phyloP scores from a whole-genome alignment of 1,140 invertebrate genomes.

The Globodera rostochiensis region DNA sequence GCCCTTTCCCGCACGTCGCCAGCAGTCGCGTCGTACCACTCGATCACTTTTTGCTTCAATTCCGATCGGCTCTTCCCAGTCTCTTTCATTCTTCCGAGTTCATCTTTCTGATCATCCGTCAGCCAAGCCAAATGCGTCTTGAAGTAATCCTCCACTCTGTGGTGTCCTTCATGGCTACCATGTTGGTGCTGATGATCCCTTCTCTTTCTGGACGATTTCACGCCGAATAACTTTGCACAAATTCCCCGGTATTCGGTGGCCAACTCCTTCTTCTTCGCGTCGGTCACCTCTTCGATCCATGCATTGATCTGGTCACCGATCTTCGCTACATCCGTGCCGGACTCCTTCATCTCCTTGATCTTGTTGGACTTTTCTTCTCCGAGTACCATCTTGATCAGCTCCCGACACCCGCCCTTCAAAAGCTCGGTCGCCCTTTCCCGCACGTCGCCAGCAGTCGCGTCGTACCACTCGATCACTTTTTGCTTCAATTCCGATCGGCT shows the following conservation, averaged over 20 bases:
- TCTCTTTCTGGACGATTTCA: slow-evolving; percentile 38
- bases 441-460: slow-evolving; percentile 33
- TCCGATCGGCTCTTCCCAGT: slow-evolving; percentile 20
- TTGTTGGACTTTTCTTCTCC: slow-evolving; percentile 52
- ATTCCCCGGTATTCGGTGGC: slow-evolving; percentile 31
- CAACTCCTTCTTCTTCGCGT: slow-evolving; percentile 49
- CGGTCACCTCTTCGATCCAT: slow-evolving; percentile 35
- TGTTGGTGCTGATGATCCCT: slow-evolving; percentile 15
- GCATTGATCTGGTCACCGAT: slow-evolving; percentile 43
- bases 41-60: slow-evolving; percentile 25
- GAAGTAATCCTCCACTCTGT: slow-evolving; percentile 45
- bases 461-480: slow-evolving; percentile 30
- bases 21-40: slow-evolving; percentile 25
- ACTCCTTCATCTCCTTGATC: slow-evolving; percentile 51
- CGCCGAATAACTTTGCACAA: slow-evolving; percentile 44
- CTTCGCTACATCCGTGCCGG: slow-evolving; percentile 34
- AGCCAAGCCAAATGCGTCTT: slow-evolving; percentile 51
- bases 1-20: slow-evolving; percentile 49
- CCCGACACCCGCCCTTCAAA: slow-evolving; percentile 47
- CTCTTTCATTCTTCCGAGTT: slow-evolving; percentile 26
- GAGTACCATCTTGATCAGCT: slow-evolving; percentile 34
- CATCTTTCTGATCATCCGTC: slow-evolving; percentile 42
- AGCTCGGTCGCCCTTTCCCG: slow-evolving; percentile 44
- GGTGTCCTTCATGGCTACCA: slow-evolving; percentile 14
- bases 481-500: slow-evolving; percentile 17